These are phyloP conservation scores for Pandemis cinnamomeana DNA, from an alignment of 2,888 invertebrate genomes.

Conservation along the genomic window DNA sequence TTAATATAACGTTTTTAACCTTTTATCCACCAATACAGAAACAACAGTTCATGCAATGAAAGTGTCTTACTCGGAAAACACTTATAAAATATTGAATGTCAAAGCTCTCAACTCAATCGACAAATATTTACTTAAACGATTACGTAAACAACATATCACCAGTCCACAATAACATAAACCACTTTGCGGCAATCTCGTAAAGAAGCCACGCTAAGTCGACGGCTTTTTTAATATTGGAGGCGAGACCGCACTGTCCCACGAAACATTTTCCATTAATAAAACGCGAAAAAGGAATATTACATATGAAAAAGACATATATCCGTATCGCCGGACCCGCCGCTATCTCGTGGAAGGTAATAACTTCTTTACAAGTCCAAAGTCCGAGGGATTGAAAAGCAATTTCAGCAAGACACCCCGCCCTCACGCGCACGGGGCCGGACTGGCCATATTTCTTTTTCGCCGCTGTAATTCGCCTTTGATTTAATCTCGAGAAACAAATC, in stretches of 20 bases:
- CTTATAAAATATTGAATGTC: conserved; percentile 7
- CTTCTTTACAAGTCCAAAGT: conserved; percentile 86
- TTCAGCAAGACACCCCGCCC: conserved; percentile 84
- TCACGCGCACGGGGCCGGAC: conserved; percentile 76
- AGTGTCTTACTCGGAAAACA: background rate
- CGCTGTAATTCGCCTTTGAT: conserved; percentile 85
- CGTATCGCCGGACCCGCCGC: conserved; percentile 84
- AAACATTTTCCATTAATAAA: conserved; percentile 85
- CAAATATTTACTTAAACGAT: conserved; percentile 21
- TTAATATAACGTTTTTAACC: background rate
- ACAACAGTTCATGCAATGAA: background rate
- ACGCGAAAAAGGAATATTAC: conserved; percentile 85
- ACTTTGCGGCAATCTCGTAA: conserved; percentile 77
- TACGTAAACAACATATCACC: conserved; percentile 40
- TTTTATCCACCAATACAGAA: background rate
- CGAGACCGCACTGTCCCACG: conserved; percentile 81
- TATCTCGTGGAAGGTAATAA: conserved; percentile 85
- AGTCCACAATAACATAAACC: conserved; percentile 64
- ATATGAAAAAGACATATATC: conserved; percentile 85
- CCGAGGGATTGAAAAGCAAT: conserved; percentile 86
- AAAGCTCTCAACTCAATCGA: conserved; percentile 5
- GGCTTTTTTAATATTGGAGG: conserved; percentile 80
- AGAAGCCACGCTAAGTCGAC: conserved; percentile 73
- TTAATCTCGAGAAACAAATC: conserved; percentile 85
- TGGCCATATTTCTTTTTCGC: conserved; percentile 84